phyloP scores from a whole-genome alignment of 2,888 invertebrate genomes.

The Scaptomyza parva region DNA sequence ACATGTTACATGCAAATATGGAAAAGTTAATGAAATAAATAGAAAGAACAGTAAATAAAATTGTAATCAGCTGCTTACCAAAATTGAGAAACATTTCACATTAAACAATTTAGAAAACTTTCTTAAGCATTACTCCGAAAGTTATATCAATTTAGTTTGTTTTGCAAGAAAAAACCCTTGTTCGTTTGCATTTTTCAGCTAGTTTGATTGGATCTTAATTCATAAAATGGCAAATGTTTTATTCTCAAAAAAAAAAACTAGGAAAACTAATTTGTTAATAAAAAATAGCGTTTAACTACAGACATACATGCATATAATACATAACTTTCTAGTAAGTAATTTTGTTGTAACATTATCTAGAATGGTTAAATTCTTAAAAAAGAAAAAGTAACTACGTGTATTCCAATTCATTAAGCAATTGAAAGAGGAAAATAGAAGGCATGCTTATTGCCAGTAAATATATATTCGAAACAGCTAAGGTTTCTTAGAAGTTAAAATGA shows the following conservation, averaged over 20 bases:
- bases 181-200: conserved; percentile 16
- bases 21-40: not conserved
- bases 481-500: conserved; percentile 59
- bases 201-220: conserved; percentile 22
- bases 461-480: conserved; percentile 77
- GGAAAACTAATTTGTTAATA: conserved; percentile 26
- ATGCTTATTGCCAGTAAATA: conserved; percentile 51
- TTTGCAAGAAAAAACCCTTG: not conserved
- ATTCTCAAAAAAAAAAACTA: conserved; percentile 13
- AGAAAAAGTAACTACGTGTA: conserved; percentile 69
- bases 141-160: not conserved
- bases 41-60: not conserved
- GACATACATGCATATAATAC: conserved; percentile 24
- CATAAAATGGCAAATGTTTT: conserved; percentile 22
- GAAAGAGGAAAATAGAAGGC: conserved; percentile 59
- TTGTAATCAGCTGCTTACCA: not conserved
- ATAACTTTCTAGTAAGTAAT: conserved; percentile 32
- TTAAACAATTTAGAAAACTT: not conserved
- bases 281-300: conserved; percentile 27
- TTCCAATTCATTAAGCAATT: conserved; percentile 79
- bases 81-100: not conserved
- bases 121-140: not conserved
- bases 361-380: conserved; percentile 35
- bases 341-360: conserved; percentile 60
- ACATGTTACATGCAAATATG: not conserved